Evolutionary conservation across 92 coral and sea anemone genomes (phyloP), one percentile per base, ranked within the genome.

Genomic region (Porites divaricata): DNA sequence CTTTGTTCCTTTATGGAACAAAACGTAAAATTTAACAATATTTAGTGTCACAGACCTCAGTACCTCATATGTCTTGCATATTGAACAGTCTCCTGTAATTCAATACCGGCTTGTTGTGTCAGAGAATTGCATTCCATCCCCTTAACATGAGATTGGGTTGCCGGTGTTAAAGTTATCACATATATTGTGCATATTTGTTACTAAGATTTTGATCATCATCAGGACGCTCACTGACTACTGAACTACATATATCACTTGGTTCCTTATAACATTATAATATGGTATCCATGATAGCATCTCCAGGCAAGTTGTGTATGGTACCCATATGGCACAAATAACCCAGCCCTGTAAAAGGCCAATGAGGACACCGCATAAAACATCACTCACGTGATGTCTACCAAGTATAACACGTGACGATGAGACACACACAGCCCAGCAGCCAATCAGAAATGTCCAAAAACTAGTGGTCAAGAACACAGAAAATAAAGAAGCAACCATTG

Each of bases 311-410:
- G 56, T 77, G 35, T 86, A 58, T 56, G 93, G 84, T 24, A 96
- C 16, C 99, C 99, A 96, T 7, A 87, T 21, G 21, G 74, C 51
- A 72, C 77, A 74, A 14, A 96, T 68, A 35, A 89, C 35, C 54
- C 92, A 81, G 85, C 78, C 91, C 88, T 96, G 96, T 4, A 74
- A 62, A 56, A 90, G 77, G 56, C 99, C 99, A 87, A 96, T 92
- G 26, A 91, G 0, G 41, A 88, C 88, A 64, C 99, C 99, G 79
- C 88, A 83, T 21, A 92, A 56, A 12, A 96, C 99, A 52, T 96
- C 99, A 78, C 91, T 89, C 17, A 96, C 91, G 76, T 96, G 97
- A 70, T 96, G 99, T 63, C 99, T 91, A 25, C 99, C 99, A 52
- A 96, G 93, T 20, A 92, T 72, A 8, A 96, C 91, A 62, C 99